phyloP scores from a whole-genome alignment of 1,140 invertebrate genomes.

The Campoletis sonorensis region DNA sequence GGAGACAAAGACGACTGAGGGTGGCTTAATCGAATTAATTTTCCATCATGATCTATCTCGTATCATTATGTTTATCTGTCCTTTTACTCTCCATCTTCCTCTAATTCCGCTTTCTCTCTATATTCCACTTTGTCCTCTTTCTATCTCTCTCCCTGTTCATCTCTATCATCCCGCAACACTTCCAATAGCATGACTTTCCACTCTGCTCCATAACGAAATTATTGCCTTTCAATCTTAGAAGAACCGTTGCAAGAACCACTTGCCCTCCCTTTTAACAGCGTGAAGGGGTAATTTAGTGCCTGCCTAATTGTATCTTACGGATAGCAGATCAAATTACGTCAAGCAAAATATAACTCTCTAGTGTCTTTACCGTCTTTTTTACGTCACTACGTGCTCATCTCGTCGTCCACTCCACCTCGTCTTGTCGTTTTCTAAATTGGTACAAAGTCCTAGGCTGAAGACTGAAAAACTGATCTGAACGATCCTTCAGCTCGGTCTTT shows the following conservation, averaged over 20 bases:
- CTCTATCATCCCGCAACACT: neutral
- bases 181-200: neutral
- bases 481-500: neutral
- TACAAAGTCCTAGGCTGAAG: neutral
- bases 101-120: neutral
- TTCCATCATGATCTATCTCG: conserved; percentile 14
- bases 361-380: neutral
- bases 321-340: conserved; percentile 21
- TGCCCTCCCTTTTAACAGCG: conserved; percentile 22
- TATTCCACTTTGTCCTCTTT: neutral
- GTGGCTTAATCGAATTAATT: conserved; percentile 56
- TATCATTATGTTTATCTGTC: conserved; percentile 37
- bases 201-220: conserved; percentile 11
- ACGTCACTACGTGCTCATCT: neutral
- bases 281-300: conserved; percentile 29
- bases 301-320: conserved; percentile 24
- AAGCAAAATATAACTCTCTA: neutral
- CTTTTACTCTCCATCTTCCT: neutral
- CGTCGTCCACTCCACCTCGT: neutral
- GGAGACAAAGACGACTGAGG: conserved; percentile 29
- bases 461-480: too few relatives aligned
- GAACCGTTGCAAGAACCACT: neutral
- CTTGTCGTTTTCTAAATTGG: neutral
- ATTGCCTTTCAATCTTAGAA: conserved; percentile 29
- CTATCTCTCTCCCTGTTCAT: neutral